phyloP scores from a whole-genome alignment of 30 jellyfish, hydroid and myxozoan genomes.

The Calvadosia cruxmelitensis region DNA sequence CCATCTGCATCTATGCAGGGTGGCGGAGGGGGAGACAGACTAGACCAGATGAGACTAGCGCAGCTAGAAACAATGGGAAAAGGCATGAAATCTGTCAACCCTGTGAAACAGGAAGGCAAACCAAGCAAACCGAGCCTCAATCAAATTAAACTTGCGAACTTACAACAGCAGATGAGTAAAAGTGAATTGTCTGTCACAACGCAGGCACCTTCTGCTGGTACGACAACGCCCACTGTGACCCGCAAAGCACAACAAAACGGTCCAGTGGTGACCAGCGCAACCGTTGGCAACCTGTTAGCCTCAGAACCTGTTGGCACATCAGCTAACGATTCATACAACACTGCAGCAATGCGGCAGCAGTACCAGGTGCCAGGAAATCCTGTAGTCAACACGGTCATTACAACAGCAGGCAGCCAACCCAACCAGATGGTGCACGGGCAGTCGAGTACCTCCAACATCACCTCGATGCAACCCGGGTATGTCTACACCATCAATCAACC shows the following conservation, averaged over 20 bases:
- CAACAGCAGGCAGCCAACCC: not conserved
- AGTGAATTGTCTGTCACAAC: not conserved
- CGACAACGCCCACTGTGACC: conserved; percentile 1
- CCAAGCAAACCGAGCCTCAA: conserved; percentile 75
- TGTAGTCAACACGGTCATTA: not conserved
- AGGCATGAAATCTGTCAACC: conserved; percentile 22
- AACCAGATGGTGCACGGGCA: not conserved
- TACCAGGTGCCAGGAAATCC: not conserved
- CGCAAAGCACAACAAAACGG: not conserved
- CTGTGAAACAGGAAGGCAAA: conserved; percentile 47
- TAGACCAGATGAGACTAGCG: conserved; percentile 51
- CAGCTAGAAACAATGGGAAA: conserved; percentile 61
- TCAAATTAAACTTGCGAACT: conserved; percentile 53
- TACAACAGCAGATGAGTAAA: conserved; percentile 69
- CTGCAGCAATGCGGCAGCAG: not conserved
- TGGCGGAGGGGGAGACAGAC: conserved; percentile 7
- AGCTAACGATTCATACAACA: not conserved
- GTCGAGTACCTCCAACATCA: not conserved
- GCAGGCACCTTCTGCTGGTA: not conserved
- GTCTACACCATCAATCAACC: not conserved
- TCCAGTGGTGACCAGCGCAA: not conserved
- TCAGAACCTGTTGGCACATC: not conserved
- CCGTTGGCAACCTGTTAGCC: not conserved
- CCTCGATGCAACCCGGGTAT: not conserved
- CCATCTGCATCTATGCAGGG: not conserved